These are phyloP conservation scores for Eubasilissa splendida DNA, from an alignment of 2,888 invertebrate species.

Conservation along the genomic window DNA sequence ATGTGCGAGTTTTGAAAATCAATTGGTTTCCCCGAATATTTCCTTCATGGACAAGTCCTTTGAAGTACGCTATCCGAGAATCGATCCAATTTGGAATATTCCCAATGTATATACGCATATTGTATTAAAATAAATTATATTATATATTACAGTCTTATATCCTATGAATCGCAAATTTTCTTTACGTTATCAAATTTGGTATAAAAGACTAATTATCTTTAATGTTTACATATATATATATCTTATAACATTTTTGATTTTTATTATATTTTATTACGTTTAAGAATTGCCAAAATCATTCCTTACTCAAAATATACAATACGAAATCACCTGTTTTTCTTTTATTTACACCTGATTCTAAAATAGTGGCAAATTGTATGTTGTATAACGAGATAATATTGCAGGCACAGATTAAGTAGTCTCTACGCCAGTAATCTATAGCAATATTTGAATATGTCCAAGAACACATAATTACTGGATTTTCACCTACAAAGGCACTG, in stretches of 20 bases:
- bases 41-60: no score
- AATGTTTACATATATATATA: slow-evolving; percentile 3
- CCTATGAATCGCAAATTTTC: slow-evolving; percentile 10
- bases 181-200: not conserved
- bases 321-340: not conserved
- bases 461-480: no score
- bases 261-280: not conserved
- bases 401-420: no score
- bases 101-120: not conserved
- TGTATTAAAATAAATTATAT: not conserved
- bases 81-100: not conserved
- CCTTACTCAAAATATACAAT: slow-evolving; percentile 8
- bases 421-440: no score
- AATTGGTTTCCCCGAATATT: not conserved
- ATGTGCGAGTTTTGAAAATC: not conserved
- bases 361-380: not conserved
- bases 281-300: slow-evolving; percentile 11
- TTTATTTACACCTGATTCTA: not conserved
- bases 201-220: slow-evolving; percentile 11
- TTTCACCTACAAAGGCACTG: no score
- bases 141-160: not conserved
- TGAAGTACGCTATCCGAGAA: not conserved
- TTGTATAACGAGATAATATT: not conserved
- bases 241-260: not conserved
- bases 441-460: no score